Conservation (phyloP, 1,140 invertebrate species). For the Solen grandis region DNA sequence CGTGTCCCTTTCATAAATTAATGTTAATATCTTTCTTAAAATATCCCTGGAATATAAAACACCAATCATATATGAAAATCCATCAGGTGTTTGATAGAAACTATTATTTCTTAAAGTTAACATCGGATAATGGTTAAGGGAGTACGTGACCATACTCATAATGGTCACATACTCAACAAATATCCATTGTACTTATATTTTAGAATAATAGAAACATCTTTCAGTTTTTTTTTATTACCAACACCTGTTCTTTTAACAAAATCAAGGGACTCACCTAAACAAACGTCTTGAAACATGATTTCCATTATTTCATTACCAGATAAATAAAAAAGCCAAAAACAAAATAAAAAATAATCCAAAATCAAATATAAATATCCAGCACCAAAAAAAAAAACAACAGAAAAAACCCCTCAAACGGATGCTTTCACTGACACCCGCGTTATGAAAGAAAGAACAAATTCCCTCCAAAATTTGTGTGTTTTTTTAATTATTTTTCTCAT, state of each 20-base stretch:
- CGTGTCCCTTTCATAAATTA: neutral
- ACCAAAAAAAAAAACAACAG: neutral
- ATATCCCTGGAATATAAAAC: neutral
- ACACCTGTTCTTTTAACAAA: neutral
- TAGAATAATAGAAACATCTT: neutral
- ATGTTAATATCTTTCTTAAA: neutral
- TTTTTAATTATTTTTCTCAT: neutral
- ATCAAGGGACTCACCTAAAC: neutral
- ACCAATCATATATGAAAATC: neutral
- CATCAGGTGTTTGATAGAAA: too few species aligned
- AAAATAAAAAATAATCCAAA: neutral
- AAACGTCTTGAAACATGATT: neutral
- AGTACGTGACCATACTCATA: neutral
- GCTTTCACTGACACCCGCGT: neutral
- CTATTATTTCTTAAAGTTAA: neutral
- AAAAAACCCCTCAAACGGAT: neutral
- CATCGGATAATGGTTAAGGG: neutral
- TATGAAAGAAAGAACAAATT: neutral
- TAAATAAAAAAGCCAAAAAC: neutral
- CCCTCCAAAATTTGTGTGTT: neutral
- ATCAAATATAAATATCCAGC: neutral
- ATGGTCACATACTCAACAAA: neutral
- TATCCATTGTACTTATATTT: neutral
- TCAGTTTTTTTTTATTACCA: neutral
- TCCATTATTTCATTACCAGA: neutral